Evolutionary conservation across 2,797 vertebrate species (phyloP).

Genomic region (Hyperoplus immaculatus): DNA sequence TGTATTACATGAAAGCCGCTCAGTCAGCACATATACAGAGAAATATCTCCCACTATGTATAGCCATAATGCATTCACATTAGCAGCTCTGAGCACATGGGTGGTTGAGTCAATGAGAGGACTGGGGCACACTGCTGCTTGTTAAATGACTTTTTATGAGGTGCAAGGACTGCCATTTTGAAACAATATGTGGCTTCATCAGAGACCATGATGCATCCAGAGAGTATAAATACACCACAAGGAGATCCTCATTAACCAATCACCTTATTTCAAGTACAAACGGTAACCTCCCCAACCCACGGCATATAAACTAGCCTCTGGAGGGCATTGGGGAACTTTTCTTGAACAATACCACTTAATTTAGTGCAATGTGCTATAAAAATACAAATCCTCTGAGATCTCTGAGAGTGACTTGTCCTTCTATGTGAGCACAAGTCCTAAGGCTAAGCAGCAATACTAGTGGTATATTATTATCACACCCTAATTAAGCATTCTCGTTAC

Average conservation of each 20-base stretch:
- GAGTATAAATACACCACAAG: neutral
- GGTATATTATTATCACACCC: neutral
- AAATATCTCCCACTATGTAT: conserved; percentile 20
- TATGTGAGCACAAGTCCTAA: neutral
- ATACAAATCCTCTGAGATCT: conserved; percentile 18
- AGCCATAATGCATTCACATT: neutral
- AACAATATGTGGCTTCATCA: conserved; percentile 8
- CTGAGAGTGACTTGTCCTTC: neutral
- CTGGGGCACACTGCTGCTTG: neutral
- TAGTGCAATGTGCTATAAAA: neutral
- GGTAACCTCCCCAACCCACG: neutral
- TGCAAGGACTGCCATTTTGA: conserved; percentile 16
- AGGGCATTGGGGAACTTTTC: neutral
- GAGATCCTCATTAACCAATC: neutral
- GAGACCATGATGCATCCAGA: neutral
- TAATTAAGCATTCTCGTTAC: neutral
- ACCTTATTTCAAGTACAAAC: neutral
- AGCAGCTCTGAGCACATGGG: neutral
- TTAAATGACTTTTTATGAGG: conserved; percentile 9
- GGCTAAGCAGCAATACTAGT: neutral
- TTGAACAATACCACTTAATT: conserved; percentile 3
- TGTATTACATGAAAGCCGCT: conserved; percentile 43
- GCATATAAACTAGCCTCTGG: neutral
- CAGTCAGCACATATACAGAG: neutral
- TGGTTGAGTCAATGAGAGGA: conserved; percentile 3